Percentiles rank a stretch among this genome's conserved stretches.
phyloP scores from a whole-genome alignment of 2,888 invertebrate species.

The Drosophila kanekoi region DNA sequence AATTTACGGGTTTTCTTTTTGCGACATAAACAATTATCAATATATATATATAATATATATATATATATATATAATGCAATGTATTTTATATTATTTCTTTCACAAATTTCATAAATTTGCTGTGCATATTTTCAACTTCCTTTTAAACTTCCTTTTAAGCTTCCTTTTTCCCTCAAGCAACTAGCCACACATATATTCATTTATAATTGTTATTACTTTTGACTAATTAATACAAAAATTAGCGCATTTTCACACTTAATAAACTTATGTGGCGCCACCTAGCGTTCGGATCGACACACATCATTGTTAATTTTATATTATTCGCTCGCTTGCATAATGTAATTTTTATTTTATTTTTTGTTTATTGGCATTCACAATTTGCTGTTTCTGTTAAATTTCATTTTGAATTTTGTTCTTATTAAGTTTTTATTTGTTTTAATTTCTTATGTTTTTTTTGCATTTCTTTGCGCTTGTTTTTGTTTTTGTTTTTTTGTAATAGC shows the following conservation, averaged over 20 bases:
- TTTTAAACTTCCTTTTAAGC: no score
- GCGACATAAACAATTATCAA: constrained; percentile 48
- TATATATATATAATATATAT: constrained; percentile 18
- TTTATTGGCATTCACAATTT: constrained; percentile 38
- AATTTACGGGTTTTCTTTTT: constrained; percentile 35
- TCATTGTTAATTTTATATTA: constrained; percentile 17
- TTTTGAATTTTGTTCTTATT: constrained; percentile 9
- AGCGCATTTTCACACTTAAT: constrained; percentile 14
- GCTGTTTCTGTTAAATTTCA: constrained; percentile 12
- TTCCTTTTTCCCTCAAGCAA: no score
- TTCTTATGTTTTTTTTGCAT: constrained; percentile 8
- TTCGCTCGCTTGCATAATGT: constrained; percentile 10
- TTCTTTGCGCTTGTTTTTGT: constrained; percentile 33
- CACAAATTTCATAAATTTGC: constrained; percentile 38
- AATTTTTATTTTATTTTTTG: neutral
- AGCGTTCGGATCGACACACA: constrained; percentile 20
- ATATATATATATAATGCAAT: constrained; percentile 30
- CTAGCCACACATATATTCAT: neutral
- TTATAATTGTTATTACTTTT: constrained; percentile 2
- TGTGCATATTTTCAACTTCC: constrained; percentile 32
- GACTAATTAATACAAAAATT: constrained; percentile 27
- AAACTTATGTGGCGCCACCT: constrained; percentile 31
- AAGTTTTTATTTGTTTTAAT: constrained; percentile 5
- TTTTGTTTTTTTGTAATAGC: constrained; percentile 31
- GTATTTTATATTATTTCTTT: constrained; percentile 72